A percentile compares a stretch with the other conserved stretches of the same genome.
Evolutionary conservation across 2,888 invertebrate genomes (phyloP).

Genomic region (Macrophya alboannulata): DNA sequence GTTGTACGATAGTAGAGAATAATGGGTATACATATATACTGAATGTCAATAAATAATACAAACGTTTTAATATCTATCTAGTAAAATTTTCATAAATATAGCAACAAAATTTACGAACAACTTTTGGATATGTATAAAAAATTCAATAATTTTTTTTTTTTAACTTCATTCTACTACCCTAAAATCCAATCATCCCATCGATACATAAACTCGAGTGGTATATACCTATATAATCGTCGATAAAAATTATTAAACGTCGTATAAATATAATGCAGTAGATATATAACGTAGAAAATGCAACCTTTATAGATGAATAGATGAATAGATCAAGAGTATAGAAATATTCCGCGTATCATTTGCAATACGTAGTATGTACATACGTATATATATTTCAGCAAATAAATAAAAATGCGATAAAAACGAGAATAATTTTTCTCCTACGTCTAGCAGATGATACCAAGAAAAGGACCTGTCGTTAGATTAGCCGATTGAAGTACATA

Average conservation of each 20-base stretch:
- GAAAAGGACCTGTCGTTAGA: slow-evolving; percentile 23
- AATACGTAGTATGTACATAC: too few relatives aligned
- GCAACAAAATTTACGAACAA: background rate
- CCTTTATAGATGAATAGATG: slow-evolving; percentile 10
- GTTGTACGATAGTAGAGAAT: background rate
- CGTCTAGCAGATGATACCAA: background rate
- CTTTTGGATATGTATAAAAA: background rate
- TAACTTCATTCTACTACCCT: background rate
- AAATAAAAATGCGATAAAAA: background rate
- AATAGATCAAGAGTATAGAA: slow-evolving; percentile 15
- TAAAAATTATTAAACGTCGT: background rate
- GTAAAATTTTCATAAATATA: background rate
- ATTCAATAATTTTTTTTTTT: background rate
- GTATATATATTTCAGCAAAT: background rate
- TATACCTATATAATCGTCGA: background rate
- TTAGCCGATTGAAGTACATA: background rate
- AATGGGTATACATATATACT: background rate
- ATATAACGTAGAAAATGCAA: background rate
- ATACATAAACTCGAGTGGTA: background rate
- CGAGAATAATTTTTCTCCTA: background rate
- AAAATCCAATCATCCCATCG: background rate
- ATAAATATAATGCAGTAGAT: background rate
- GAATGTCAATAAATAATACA: background rate
- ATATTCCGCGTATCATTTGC: slow-evolving; percentile 17
- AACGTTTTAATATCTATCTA: background rate